Conservation (phyloP, 2,888 invertebrate genomes). For the Drosophila mimetica region DNA sequence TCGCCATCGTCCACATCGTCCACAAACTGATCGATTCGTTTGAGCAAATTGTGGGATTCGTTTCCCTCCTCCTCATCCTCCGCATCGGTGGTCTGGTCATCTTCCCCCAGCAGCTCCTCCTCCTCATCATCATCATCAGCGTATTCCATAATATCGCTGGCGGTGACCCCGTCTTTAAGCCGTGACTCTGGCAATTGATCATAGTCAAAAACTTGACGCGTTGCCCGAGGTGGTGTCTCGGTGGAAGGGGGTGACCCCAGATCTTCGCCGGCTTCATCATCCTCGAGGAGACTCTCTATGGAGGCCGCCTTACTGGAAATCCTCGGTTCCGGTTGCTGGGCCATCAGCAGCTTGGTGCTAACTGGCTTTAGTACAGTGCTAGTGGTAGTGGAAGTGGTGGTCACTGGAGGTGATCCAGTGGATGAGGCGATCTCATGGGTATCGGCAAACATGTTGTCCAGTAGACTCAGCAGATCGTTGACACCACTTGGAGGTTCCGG, state of each 20-base stretch:
- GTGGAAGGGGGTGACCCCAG: conserved; percentile 57
- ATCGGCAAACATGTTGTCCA: conserved; percentile 82
- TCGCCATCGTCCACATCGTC: conserved; percentile 72
- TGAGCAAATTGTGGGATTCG: conserved; percentile 65
- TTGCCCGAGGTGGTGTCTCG: conserved; percentile 75
- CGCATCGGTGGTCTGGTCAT: conserved; percentile 23
- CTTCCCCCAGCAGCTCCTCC: conserved; percentile 20
- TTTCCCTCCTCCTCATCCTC: conserved; percentile 10
- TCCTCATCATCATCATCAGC: conserved; percentile 36
- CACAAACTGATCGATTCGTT: conserved; percentile 76
- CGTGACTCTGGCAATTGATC: conserved; percentile 83
- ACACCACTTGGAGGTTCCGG: conserved; percentile 62
- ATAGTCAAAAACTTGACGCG: conserved; percentile 83
- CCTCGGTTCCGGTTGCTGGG: conserved; percentile 66
- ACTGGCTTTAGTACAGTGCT: conserved; percentile 69
- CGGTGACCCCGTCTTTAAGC: conserved; percentile 44
- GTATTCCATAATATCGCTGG: conserved; percentile 56
- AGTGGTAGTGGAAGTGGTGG: conserved; percentile 49
- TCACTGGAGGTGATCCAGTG: conserved; percentile 18
- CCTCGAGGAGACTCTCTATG: conserved; percentile 63
- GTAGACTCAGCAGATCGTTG: conserved; percentile 80
- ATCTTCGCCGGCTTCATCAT: conserved; percentile 32
- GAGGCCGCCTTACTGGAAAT: conserved; percentile 64
- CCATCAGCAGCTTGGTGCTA: conserved; percentile 55
- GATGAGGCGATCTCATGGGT: conserved; percentile 59